Evolutionary conservation across 2,888 invertebrate species (phyloP).

Genomic region (Archips crataeganus): DNA sequence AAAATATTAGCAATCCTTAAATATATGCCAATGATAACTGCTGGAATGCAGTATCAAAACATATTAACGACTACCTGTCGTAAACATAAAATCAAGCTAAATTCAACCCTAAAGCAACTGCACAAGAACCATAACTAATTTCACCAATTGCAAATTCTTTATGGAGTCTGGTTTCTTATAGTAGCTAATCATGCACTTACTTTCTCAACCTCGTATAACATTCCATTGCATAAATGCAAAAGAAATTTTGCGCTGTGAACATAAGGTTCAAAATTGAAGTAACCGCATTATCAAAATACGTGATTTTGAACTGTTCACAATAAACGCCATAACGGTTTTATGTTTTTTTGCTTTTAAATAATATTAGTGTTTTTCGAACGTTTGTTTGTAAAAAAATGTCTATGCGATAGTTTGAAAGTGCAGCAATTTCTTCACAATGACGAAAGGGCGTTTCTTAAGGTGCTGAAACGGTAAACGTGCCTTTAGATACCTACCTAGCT

Average conservation of each 20-base stretch:
- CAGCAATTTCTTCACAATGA: constrained; percentile 23
- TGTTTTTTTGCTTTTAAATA: constrained; percentile 14
- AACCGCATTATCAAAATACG: neutral
- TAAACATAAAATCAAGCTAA: neutral
- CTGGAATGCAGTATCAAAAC: constrained; percentile 36
- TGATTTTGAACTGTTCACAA: neutral
- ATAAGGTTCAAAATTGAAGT: constrained; percentile 8
- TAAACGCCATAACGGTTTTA: constrained; percentile 38
- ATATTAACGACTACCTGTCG: neutral
- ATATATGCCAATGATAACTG: constrained; percentile 21
- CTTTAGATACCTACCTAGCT: neutral
- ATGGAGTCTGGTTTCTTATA: constrained; percentile 1
- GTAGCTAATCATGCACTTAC: constrained; percentile 17
- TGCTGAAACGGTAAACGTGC: constrained; percentile 20
- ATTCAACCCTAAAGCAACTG: neutral
- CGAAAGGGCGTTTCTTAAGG: constrained; percentile 16
- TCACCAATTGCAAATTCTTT: neutral
- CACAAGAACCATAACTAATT: neutral
- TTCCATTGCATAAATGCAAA: neutral
- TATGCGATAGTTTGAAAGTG: constrained; percentile 11
- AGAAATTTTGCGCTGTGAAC: neutral
- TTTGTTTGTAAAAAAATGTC: constrained; percentile 37
- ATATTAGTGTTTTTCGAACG: constrained; percentile 25
- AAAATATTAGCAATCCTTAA: constrained; percentile 24
- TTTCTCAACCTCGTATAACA: constrained; percentile 6